Conservation (phyloP, 2,113 vertebrate genomes). For the Petroica traversi region DNA sequence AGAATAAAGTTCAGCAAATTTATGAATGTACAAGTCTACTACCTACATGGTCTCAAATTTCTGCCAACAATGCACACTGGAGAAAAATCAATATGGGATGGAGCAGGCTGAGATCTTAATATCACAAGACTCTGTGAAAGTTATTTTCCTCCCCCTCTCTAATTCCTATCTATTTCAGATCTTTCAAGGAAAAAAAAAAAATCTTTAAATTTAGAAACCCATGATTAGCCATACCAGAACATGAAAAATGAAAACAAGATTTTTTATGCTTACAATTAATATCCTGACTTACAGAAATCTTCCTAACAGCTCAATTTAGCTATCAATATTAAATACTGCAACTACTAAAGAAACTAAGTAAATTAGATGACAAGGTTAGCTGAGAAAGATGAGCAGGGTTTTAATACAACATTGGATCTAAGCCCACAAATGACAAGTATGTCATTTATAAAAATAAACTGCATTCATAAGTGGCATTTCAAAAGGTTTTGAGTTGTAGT, state of each 20-base stretch:
- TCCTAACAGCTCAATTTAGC: background rate
- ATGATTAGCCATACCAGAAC: background rate
- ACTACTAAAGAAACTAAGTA: background rate
- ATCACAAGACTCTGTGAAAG: background rate
- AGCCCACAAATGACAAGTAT: background rate
- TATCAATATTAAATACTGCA: background rate
- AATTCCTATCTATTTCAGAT: background rate
- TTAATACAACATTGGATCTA: background rate
- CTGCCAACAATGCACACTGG: background rate
- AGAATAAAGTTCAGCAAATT: background rate
- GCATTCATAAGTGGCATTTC: background rate
- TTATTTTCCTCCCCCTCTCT: background rate
- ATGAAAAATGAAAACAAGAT: background rate
- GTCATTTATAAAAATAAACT: background rate
- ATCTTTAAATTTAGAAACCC: background rate
- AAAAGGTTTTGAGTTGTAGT: background rate
- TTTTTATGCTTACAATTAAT: background rate
- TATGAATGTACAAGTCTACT: background rate
- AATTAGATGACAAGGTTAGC: background rate
- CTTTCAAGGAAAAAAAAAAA: background rate
- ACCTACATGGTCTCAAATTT: background rate
- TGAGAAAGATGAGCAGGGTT: background rate
- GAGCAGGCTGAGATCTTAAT: background rate
- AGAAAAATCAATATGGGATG: background rate
- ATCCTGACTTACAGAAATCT: background rate